phyloP scores from a whole-genome alignment of 1,140 invertebrate species.

The Fragariocoptes setiger region DNA sequence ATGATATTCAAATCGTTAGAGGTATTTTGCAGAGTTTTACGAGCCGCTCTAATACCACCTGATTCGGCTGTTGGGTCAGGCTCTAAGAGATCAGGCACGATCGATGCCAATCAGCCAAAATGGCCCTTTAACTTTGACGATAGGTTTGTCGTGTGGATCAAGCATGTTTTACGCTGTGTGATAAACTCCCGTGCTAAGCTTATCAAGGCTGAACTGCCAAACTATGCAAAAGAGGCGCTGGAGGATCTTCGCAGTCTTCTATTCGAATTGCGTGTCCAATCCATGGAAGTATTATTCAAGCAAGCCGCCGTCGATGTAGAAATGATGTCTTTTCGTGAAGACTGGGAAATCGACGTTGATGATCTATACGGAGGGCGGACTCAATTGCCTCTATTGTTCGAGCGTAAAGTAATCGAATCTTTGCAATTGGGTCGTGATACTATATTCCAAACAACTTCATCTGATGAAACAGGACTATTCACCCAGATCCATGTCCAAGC shows the following conservation, averaged over 20 bases:
- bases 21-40: constrained; percentile 28
- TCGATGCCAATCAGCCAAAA: constrained; percentile 10
- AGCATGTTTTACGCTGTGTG: constrained; percentile 38
- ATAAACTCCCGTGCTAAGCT: constrained; percentile 17
- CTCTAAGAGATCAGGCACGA: too few relatives aligned
- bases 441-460: constrained; percentile 24
- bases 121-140: constrained; percentile 11
- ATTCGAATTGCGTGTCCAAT: constrained; percentile 53
- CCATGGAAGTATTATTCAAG: constrained; percentile 48
- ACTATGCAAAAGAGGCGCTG: constrained; percentile 28
- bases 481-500: constrained; percentile 17
- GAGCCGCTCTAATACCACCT: constrained; percentile 29
- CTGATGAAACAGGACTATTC: constrained; percentile 9
- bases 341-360: constrained; percentile 52
- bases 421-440: constrained; percentile 52
- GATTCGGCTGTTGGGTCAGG: too few relatives aligned
- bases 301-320: constrained; percentile 45
- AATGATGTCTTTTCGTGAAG: constrained; percentile 41
- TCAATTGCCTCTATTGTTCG: constrained; percentile 46
- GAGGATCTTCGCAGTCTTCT: constrained; percentile 49
- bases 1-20: constrained; percentile 32
- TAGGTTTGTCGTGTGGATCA: constrained; percentile 30
- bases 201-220: constrained; percentile 30
- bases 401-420: constrained; percentile 45
- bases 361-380: constrained; percentile 46